Evolutionary conservation across 2,888 invertebrate species (phyloP), one percentile per base, ranked within the genome.

Genomic region (Drosophila cracens): DNA sequence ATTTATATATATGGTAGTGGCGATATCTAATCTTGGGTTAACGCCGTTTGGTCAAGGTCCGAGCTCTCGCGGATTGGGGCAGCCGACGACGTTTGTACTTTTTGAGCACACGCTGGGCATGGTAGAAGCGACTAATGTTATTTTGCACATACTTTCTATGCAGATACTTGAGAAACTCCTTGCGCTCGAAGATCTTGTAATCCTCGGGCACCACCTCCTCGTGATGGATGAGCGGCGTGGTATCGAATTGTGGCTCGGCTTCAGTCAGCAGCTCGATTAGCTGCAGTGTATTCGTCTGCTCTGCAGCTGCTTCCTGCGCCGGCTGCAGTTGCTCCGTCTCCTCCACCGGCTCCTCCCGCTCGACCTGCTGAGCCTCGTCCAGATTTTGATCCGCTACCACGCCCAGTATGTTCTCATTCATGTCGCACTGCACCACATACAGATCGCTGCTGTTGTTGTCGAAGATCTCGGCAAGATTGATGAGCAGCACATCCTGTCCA

Each of bases 361-460:
- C 68, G 16, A 16, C 4, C 46, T 46, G 46, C 1, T n/a, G 40
- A 2, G 27, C 1, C 16, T 16, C 61, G n/a, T 70, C 64, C 5
- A 67, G 67, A 21, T 21, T 43, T 29, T 43, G 6, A 36, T 72
- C 75, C 6, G 82, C 75, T n/a, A 88, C 84, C 63, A 91, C 83
- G 38, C 86, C 86, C 70, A 92, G 67, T 58, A 92, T 87, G 74
- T 93, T 93, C 82, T 92, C 93, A 71, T 92, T 93, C 90, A 93
- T 92, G 87, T 93, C 92, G 87, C 93, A 93, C 79, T 93, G 92
- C 79, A 93, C 91, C 84, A 93, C 91, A 80, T 90, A 93, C 54
- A 93, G 87, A 90, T 92, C 91, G 77, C 87, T 92, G 90, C 92
- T 91, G 75, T 86, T 89, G 81, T 90, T 92, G 75, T 92, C 91